These are phyloP conservation scores for Margaritifera margaritifera DNA, from an alignment of 2,888 invertebrate species.

Conservation along the genomic window DNA sequence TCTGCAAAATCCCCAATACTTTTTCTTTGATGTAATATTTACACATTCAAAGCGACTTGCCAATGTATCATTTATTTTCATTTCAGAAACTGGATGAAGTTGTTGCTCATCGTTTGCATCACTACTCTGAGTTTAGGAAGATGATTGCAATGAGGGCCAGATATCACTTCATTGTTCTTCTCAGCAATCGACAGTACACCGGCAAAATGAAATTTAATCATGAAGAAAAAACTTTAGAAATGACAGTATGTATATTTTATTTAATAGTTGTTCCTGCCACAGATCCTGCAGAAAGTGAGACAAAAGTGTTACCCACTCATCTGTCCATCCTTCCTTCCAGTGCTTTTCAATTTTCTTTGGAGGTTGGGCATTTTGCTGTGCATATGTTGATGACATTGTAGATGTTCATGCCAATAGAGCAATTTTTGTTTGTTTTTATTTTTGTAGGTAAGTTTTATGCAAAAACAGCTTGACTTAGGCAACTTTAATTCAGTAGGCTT, in stretches of 20 bases:
- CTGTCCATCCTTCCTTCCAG: too few species aligned
- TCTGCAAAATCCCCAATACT: too few species aligned
- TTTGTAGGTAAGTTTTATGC: too few species aligned
- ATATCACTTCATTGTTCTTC: conserved; percentile 65
- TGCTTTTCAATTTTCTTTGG: too few species aligned
- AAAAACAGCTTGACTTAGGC: too few species aligned
- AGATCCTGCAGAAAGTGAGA: conserved; percentile 13
- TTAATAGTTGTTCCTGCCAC: conserved; percentile 5
- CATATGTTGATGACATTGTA: too few species aligned
- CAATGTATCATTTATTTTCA: not conserved
- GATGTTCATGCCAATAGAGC: too few species aligned
- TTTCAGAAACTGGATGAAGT: conserved; percentile 58
- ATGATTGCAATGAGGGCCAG: conserved; percentile 64
- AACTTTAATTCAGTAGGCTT: too few species aligned
- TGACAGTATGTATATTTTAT: conserved; percentile 60
- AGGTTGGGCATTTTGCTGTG: too few species aligned
- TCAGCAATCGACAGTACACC: conserved; percentile 65
- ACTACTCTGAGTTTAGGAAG: conserved; percentile 59
- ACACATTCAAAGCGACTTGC: not conserved
- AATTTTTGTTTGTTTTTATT: too few species aligned
- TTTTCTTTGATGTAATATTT: not conserved
- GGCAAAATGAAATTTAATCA: conserved; percentile 71
- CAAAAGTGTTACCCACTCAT: not conserved
- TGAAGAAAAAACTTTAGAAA: conserved; percentile 64
- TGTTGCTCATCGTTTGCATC: conserved; percentile 56